Percentiles rank a stretch among this genome's conserved stretches.
These are phyloP conservation scores for Phenacoccus solenopsis DNA, from an alignment of 1,140 invertebrate genomes.

Conservation along the genomic window DNA sequence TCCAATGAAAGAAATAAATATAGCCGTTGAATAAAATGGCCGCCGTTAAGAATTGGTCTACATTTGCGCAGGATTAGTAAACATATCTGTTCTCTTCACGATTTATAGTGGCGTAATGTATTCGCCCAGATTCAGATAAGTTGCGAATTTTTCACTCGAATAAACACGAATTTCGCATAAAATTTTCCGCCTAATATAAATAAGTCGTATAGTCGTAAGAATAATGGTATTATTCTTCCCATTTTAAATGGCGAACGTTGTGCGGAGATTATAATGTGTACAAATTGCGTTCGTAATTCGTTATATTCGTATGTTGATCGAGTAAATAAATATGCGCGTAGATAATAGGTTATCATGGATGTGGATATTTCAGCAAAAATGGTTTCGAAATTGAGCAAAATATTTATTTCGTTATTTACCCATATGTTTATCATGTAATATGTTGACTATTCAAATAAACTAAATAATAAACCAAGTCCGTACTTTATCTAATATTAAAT, in stretches of 20 bases:
- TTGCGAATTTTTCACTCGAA: background rate
- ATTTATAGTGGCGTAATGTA: background rate
- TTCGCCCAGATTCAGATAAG: background rate
- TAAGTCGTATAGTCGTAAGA: background rate
- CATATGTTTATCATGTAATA: no score
- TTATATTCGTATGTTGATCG: no score
- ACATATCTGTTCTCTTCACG: background rate
- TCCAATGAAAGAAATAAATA: background rate
- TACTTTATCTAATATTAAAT: no score
- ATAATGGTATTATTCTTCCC: background rate
- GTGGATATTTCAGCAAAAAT: no score
- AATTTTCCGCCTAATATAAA: background rate
- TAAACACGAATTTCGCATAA: background rate
- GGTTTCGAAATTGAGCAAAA: no score
- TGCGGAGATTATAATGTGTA: background rate
- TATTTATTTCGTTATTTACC: no score
- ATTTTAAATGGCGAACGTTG: background rate
- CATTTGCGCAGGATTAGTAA: background rate
- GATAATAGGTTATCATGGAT: no score
- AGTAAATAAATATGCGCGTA: no score
- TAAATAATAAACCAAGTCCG: no score
- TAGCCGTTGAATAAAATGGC: conserved; percentile 1
- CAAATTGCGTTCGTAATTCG: no score
- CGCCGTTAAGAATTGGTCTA: background rate
- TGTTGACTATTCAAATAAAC: no score